phyloP scores from a whole-genome alignment of 2,888 invertebrate genomes.

The Hyppa rectilinea region DNA sequence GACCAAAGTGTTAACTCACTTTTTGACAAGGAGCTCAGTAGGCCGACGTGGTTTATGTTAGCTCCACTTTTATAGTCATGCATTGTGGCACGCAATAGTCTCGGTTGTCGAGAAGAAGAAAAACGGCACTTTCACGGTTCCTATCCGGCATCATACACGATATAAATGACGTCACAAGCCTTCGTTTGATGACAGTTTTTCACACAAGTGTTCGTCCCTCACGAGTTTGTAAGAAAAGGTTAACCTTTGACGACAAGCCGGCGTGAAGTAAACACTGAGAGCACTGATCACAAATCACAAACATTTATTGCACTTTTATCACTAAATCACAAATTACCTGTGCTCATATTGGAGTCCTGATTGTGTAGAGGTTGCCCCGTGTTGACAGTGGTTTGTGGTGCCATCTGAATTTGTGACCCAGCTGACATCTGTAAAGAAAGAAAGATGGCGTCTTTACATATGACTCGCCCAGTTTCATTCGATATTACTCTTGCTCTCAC shows the following conservation, averaged over 20 bases:
- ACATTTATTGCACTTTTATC: slow-evolving; percentile 83
- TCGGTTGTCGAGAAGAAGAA: slow-evolving; percentile 82
- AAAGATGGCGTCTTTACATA: slow-evolving; percentile 91
- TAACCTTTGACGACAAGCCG: slow-evolving; percentile 77
- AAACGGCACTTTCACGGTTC: slow-evolving; percentile 87
- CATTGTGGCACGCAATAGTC: slow-evolving; percentile 86
- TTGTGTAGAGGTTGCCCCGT: slow-evolving; percentile 96
- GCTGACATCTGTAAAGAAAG: slow-evolving; percentile 97
- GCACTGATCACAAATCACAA: slow-evolving; percentile 86
- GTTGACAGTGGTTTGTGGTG: slow-evolving; percentile 97
- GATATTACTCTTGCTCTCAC: slow-evolving; percentile 74
- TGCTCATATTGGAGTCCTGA: slow-evolving; percentile 99
- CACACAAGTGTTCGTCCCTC: slow-evolving; percentile 79
- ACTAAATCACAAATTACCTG: slow-evolving; percentile 93
- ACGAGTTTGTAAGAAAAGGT: slow-evolving; percentile 78
- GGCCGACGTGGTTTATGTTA: slow-evolving; percentile 87
- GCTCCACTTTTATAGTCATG: slow-evolving; percentile 88
- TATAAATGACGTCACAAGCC: slow-evolving; percentile 87
- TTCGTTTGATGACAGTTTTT: slow-evolving; percentile 82
- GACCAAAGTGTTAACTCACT: slow-evolving; percentile 82
- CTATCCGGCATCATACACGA: slow-evolving; percentile 88
- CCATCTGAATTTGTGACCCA: slow-evolving; percentile 99
- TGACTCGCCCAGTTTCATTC: slow-evolving; percentile 86
- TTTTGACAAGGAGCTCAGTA: slow-evolving; percentile 87
- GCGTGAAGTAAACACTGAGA: slow-evolving; percentile 82